phyloP scores from a whole-genome alignment of 1,140 invertebrate genomes.

The Sycophila sp. region DNA sequence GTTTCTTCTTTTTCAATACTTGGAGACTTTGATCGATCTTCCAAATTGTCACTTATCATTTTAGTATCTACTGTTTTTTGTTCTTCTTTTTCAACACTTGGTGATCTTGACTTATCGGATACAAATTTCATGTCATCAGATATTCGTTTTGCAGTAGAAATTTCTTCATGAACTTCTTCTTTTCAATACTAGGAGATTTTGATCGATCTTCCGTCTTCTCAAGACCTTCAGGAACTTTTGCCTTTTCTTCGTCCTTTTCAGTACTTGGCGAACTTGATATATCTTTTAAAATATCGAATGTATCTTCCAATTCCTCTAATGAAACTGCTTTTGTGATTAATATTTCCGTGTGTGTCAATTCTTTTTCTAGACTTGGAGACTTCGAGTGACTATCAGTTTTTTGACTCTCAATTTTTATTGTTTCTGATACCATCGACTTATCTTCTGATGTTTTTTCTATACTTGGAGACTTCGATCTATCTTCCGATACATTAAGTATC shows the following conservation, averaged over 20 bases:
- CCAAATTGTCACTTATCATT: neutral
- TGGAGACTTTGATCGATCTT: constrained; percentile 1
- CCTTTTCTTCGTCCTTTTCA: constrained; percentile 23
- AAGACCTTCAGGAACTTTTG: neutral
- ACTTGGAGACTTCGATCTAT: constrained; percentile 6
- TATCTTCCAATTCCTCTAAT: neutral
- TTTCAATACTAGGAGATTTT: constrained; percentile 29
- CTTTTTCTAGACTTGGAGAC: constrained; percentile 28
- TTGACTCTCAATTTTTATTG: neutral
- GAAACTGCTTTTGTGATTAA: constrained; percentile 20
- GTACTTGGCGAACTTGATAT: neutral
- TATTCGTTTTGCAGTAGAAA: neutral
- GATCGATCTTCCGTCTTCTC: neutral
- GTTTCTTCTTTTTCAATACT: constrained; percentile 18
- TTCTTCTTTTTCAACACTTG: constrained; percentile 27
- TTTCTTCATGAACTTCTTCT: neutral
- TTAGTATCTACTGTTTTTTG: neutral
- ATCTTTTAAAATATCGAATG: neutral
- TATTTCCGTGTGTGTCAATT: neutral
- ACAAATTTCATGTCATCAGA: neutral
- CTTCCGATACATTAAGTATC: neutral
- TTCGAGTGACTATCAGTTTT: constrained; percentile 1
- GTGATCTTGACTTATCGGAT: constrained; percentile 32
- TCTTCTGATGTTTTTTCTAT: too few species aligned
- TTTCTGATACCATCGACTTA: too few species aligned